Evolutionary conservation across 2,113 vertebrate genomes (phyloP).

Genomic region (Sturnira hondurensis): DNA sequence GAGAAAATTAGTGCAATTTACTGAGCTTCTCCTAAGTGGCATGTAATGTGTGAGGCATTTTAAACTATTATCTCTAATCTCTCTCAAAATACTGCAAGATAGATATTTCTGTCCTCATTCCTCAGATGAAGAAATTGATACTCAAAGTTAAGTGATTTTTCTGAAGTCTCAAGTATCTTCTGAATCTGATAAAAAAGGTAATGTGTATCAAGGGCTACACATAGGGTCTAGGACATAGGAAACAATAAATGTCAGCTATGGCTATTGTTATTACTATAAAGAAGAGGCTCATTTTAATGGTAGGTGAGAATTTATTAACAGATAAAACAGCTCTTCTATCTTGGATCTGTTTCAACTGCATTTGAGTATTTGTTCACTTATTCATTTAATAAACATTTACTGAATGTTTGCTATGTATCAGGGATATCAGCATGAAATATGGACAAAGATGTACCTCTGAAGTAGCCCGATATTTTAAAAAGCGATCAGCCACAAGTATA

Average conservation of each 20-base stretch:
- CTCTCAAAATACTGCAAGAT: neutral
- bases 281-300: neutral
- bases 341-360: neutral
- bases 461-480: neutral
- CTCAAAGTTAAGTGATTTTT: neutral
- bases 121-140: neutral
- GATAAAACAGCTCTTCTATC: neutral
- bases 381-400: neutral
- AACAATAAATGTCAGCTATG: neutral
- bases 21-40: neutral
- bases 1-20: conserved; percentile 6
- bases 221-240: neutral
- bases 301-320: neutral
- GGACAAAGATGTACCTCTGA: neutral
- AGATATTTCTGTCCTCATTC: neutral
- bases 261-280: neutral
- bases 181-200: neutral
- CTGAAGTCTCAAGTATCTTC: neutral
- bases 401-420: neutral
- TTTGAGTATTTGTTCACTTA: neutral
- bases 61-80: neutral
- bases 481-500: neutral
- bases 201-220: neutral
- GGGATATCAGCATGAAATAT: neutral
- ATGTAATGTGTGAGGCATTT: neutral